Evolutionary conservation across 1,140 invertebrate species (phyloP).

Genomic region (Penaeus chinensis): DNA sequence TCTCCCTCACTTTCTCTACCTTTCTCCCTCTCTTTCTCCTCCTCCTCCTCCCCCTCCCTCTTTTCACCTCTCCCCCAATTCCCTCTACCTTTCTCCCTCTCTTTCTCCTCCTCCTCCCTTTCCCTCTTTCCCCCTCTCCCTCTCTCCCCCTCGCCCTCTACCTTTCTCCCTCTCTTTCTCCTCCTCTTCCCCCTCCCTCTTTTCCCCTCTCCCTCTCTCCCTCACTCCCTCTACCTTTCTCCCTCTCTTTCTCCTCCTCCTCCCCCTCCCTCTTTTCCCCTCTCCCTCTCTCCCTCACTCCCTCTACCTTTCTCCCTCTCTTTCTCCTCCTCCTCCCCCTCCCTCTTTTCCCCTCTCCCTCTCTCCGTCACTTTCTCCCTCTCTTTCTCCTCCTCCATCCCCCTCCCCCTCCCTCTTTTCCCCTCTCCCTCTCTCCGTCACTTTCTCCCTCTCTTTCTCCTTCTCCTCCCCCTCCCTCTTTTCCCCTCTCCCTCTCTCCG

Average conservation of each 20-base stretch:
- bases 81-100: not conserved
- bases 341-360: not conserved
- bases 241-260: not conserved
- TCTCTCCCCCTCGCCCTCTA: not conserved
- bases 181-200: not conserved
- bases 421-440: not conserved
- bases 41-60: not conserved
- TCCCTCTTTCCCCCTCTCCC: no score
- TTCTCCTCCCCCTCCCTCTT: not conserved
- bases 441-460: no score
- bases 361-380: conserved; percentile 8
- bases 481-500: conserved; percentile 5
- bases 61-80: not conserved
- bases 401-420: no score
- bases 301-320: not conserved
- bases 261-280: not conserved
- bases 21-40: no score
- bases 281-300: not conserved
- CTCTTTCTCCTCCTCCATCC: no score
- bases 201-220: no score
- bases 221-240: not conserved
- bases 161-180: conserved; percentile 9
- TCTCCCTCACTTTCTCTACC: no score
- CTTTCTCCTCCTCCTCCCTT: no score
- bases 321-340: not conserved